Evolutionary conservation across 2,797 vertebrate genomes (phyloP).

Genomic region (Clarias platycephalus): DNA sequence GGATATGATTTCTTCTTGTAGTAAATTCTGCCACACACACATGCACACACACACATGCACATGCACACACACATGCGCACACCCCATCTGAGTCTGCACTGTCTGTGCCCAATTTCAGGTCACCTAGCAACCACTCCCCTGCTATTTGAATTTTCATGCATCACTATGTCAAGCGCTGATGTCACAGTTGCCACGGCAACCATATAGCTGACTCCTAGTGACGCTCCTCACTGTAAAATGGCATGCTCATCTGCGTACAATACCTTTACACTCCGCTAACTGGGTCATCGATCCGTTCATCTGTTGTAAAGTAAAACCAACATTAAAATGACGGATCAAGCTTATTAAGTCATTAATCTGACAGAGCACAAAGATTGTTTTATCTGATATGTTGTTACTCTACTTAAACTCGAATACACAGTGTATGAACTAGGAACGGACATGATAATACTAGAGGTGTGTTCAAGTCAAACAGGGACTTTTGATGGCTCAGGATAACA

Average conservation of each 20-base stretch:
- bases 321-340: not conserved
- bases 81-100: conserved; percentile 65
- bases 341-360: not conserved
- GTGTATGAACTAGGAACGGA: not conserved
- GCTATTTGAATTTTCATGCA: conserved; percentile 82
- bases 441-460: not conserved
- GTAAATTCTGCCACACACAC: conserved; percentile 18
- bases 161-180: conserved; percentile 81
- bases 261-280: not conserved
- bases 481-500: no score
- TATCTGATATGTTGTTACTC: not conserved
- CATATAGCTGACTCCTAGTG: conserved; percentile 78
- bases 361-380: not conserved
- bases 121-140: conserved; percentile 84
- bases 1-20: conserved; percentile 61
- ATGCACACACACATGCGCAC: not conserved
- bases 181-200: conserved; percentile 83
- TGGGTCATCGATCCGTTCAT: not conserved
- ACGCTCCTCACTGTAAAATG: conserved; percentile 69
- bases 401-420: not conserved
- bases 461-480: no score
- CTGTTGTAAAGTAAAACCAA: not conserved
- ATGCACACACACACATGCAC: not conserved
- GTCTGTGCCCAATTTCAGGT: conserved; percentile 72
- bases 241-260: conserved; percentile 47